A percentile compares a stretch with the other conserved stretches of the same genome.
These are phyloP conservation scores for Sisyra terminalis DNA, from an alignment of 2,888 invertebrate genomes.

Conservation along the genomic window DNA sequence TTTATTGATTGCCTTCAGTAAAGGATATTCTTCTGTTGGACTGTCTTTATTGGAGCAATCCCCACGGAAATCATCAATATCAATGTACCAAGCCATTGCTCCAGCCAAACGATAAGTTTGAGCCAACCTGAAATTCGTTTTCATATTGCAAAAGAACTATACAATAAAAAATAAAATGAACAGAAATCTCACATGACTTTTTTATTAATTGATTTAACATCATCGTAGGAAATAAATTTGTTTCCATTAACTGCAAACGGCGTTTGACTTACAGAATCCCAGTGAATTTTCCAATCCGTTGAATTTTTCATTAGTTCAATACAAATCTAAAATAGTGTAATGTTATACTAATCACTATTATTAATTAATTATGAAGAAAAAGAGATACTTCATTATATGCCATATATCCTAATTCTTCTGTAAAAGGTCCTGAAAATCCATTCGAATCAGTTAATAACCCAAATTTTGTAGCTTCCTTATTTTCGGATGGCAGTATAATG, in stretches of 20 bases:
- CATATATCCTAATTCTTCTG: slow-evolving; percentile 65
- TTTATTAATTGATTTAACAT: slow-evolving; percentile 50
- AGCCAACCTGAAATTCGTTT: slow-evolving; percentile 30
- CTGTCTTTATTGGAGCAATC: slow-evolving; percentile 36
- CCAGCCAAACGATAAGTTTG: slow-evolving; percentile 52
- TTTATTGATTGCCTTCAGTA: slow-evolving; percentile 56
- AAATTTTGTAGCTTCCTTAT: slow-evolving; percentile 28
- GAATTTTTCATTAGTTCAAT: slow-evolving; percentile 38
- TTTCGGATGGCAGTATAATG: slow-evolving; percentile 29
- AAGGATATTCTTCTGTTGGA: slow-evolving; percentile 41
- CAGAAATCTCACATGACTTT: slow-evolving; percentile 42
- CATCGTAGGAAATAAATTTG: slow-evolving; percentile 60
- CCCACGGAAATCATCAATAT: slow-evolving; percentile 74
- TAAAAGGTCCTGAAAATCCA: slow-evolving; percentile 65
- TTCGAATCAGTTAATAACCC: slow-evolving; percentile 34
- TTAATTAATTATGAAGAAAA: background rate
- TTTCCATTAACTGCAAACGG: slow-evolving; percentile 43
- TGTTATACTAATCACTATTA: background rate
- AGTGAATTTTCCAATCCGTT: slow-evolving; percentile 46
- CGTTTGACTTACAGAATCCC: slow-evolving; percentile 51
- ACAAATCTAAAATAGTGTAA: slow-evolving; percentile 37
- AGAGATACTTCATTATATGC: slow-evolving; percentile 71
- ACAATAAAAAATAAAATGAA: background rate
- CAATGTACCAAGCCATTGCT: slow-evolving; percentile 79
- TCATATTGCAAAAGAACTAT: slow-evolving; percentile 11